Conservation (phyloP, 2,888 invertebrate genomes). For the Agelastica alni region DNA sequence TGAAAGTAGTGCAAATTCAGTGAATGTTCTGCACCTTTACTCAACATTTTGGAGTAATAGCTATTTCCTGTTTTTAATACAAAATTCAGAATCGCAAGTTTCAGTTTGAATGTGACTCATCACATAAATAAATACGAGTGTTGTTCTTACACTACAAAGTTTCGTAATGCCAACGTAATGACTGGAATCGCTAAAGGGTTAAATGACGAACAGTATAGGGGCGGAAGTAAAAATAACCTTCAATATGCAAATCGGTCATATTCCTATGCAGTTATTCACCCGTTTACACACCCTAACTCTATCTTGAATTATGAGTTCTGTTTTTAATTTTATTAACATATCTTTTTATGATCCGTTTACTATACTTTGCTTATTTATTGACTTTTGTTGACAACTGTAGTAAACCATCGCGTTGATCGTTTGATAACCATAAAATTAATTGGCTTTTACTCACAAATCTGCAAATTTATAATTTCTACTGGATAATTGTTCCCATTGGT, state of each 20-base stretch:
- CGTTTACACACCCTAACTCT: slow-evolving; percentile 51
- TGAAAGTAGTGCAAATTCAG: too few relatives aligned
- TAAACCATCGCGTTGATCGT: slow-evolving; percentile 36
- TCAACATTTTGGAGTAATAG: too few relatives aligned
- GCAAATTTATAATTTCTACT: slow-evolving; percentile 49
- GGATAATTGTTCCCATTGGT: slow-evolving; percentile 41
- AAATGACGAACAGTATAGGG: slow-evolving; percentile 55
- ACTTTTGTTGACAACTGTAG: slow-evolving; percentile 35
- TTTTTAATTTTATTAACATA: slow-evolving; percentile 48
- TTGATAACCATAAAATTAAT: slow-evolving; percentile 52
- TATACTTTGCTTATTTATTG: slow-evolving; percentile 44
- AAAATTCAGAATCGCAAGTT: too few relatives aligned
- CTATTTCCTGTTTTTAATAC: too few relatives aligned
- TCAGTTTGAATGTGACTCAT: slow-evolving; percentile 8
- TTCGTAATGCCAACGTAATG: slow-evolving; percentile 48
- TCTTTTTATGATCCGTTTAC: slow-evolving; percentile 48
- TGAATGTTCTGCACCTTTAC: too few relatives aligned
- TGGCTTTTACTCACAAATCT: slow-evolving; percentile 52
- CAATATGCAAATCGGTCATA: slow-evolving; percentile 52
- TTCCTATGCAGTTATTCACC: slow-evolving; percentile 52
- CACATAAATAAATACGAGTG: slow-evolving; percentile 7
- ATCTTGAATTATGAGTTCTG: slow-evolving; percentile 39
- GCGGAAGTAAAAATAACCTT: slow-evolving; percentile 56
- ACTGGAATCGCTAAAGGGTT: slow-evolving; percentile 50
- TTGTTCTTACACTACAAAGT: slow-evolving; percentile 25